These are phyloP conservation scores for Amphiprion ocellaris DNA, from an alignment of 2,113 vertebrate species.

Conservation along the genomic window DNA sequence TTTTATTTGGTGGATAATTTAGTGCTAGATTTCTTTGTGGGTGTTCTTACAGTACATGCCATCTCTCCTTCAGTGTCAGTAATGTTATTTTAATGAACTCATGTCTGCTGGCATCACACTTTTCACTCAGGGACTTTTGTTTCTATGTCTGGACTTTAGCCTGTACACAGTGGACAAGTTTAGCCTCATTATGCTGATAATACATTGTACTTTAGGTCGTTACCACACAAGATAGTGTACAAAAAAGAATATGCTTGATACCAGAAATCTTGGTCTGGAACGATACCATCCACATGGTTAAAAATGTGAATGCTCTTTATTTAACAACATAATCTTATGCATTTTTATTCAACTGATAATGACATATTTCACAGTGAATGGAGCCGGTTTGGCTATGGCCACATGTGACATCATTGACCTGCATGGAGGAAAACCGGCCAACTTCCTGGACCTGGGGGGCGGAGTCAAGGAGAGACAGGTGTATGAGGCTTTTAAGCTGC, in stretches of 20 bases:
- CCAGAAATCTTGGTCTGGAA: not conserved
- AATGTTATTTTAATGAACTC: conserved; percentile 55
- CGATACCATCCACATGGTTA: not conserved
- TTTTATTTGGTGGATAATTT: conserved; percentile 50
- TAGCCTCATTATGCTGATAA: conserved; percentile 21
- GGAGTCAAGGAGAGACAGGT: conserved; percentile 98
- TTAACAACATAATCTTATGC: not conserved
- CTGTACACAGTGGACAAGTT: not conserved
- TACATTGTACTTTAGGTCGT: not conserved
- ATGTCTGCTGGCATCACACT: conserved; percentile 8
- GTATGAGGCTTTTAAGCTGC: conserved; percentile 96
- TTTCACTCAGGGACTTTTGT: conserved; percentile 22
- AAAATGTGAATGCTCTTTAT: not conserved
- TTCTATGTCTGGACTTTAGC: conserved; percentile 16
- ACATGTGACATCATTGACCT: conserved; percentile 98
- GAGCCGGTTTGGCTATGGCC: conserved; percentile 98
- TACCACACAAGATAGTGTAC: not conserved
- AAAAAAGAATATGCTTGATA: not conserved
- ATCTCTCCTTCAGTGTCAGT: conserved; percentile 3
- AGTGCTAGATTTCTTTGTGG: conserved; percentile 38
- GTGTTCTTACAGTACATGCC: conserved; percentile 10
- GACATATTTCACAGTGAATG: conserved; percentile 88
- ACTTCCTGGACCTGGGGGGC: conserved; percentile 97
- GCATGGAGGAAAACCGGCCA: conserved; percentile 96
- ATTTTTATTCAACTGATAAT: not conserved